These are phyloP conservation scores for Lasioglossum marginatum DNA, from an alignment of 2,888 invertebrate genomes.

Conservation along the genomic window DNA sequence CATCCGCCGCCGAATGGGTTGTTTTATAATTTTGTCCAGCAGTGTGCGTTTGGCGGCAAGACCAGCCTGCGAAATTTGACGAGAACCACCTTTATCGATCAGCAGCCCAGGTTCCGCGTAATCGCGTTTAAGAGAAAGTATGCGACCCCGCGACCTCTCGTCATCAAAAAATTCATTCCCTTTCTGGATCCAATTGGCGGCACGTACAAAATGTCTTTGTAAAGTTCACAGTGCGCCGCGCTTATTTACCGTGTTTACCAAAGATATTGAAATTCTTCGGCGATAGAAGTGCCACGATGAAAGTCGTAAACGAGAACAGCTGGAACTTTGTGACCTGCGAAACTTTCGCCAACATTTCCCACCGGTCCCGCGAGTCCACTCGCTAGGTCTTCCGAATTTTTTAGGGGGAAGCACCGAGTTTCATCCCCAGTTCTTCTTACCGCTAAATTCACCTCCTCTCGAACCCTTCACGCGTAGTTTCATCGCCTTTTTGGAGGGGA, in stretches of 20 bases:
- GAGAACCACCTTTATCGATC: not conserved
- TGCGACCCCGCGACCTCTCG: not conserved
- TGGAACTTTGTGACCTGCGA: slow-evolving; percentile 32
- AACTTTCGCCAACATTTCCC: slow-evolving; percentile 40
- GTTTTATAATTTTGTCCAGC: not conserved
- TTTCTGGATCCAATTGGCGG: not conserved
- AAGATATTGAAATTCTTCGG: slow-evolving; percentile 19
- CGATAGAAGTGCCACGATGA: not conserved
- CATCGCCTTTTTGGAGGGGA: not conserved
- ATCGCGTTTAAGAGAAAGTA: not conserved
- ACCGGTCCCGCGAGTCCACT: slow-evolving; percentile 14
- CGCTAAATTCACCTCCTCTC: not conserved
- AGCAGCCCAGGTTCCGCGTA: not conserved
- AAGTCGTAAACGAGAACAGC: slow-evolving; percentile 18
- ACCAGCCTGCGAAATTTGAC: not conserved
- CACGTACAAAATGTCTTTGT: not conserved
- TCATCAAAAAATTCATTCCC: not conserved
- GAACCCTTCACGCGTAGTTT: not conserved
- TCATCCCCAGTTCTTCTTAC: not conserved
- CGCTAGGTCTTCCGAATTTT: slow-evolving; percentile 31
- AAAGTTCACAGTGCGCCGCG: slow-evolving; percentile 1
- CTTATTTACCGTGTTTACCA: slow-evolving; percentile 7
- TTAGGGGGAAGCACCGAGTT: not conserved
- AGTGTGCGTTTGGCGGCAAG: not conserved
- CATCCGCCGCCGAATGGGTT: too few species aligned